phyloP scores from a whole-genome alignment of 2,113 vertebrate species.

The Boleophthalmus pectinirostris region DNA sequence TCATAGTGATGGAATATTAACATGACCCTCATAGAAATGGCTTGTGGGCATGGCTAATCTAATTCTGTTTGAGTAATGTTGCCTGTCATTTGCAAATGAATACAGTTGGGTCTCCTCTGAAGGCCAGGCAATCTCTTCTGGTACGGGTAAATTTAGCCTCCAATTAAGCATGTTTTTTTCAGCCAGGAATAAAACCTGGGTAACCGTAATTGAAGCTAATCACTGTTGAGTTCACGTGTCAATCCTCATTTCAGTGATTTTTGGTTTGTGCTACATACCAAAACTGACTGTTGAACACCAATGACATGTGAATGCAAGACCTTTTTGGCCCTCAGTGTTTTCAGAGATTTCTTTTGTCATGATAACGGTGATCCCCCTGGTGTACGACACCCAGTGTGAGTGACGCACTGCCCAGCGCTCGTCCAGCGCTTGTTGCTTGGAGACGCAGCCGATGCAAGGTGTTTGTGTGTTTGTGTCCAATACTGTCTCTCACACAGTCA shows the following conservation, averaged over 20 bases:
- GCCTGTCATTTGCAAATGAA: slow-evolving; percentile 65
- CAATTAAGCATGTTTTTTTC: slow-evolving; percentile 67
- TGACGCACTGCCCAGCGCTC: slow-evolving; percentile 12
- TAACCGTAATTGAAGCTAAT: slow-evolving; percentile 50
- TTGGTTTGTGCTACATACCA: background rate
- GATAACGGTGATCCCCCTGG: slow-evolving; percentile 19
- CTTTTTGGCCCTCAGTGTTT: slow-evolving; percentile 6
- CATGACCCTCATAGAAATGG: slow-evolving; percentile 60
- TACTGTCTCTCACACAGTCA: background rate
- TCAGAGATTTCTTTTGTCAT: background rate
- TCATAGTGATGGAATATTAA: slow-evolving; percentile 53
- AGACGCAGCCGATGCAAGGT: slow-evolving; percentile 39
- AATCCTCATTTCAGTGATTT: slow-evolving; percentile 30
- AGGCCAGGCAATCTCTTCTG: slow-evolving; percentile 56
- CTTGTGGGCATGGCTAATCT: slow-evolving; percentile 62
- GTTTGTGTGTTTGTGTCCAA: slow-evolving; percentile 24
- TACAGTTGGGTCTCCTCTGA: slow-evolving; percentile 53
- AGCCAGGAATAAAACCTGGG: slow-evolving; percentile 30
- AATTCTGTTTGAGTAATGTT: slow-evolving; percentile 73
- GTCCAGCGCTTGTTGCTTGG: slow-evolving; percentile 47
- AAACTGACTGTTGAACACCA: slow-evolving; percentile 1
- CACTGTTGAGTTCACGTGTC: slow-evolving; percentile 33
- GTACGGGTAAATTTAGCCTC: slow-evolving; percentile 66
- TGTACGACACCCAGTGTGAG: background rate
- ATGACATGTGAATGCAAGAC: slow-evolving; percentile 16